Evolutionary conservation across 1,140 invertebrate species (phyloP).

Genomic region (Drosophila ogumai): DNA sequence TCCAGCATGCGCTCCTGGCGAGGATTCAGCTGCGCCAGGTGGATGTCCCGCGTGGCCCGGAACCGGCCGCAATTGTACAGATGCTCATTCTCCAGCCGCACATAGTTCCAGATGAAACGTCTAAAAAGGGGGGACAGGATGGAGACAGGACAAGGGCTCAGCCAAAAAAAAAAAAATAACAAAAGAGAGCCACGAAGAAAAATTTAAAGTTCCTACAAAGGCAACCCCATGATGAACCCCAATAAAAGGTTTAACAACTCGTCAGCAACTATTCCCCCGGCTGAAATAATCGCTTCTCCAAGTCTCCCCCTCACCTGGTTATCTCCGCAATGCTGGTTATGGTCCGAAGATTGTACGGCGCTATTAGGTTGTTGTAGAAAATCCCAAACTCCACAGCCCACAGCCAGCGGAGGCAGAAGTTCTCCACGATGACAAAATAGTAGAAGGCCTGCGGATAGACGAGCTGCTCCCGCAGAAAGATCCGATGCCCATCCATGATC

Average conservation of each 20-base stretch:
- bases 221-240: neutral
- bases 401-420: constrained; percentile 96
- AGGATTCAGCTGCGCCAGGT: constrained; percentile 61
- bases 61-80: constrained; percentile 67
- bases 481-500: constrained; percentile 91
- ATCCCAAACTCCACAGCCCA: constrained; percentile 95
- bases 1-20: constrained; percentile 65
- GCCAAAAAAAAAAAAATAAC: neutral
- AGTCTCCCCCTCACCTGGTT: constrained; percentile 56
- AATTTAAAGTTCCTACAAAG: neutral
- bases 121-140: constrained; percentile 19
- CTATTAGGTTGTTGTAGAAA: constrained; percentile 86
- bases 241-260: too few relatives aligned
- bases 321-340: constrained; percentile 66
- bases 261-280: neutral
- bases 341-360: constrained; percentile 60
- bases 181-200: neutral
- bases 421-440: constrained; percentile 98
- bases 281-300: neutral
- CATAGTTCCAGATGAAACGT: constrained; percentile 80
- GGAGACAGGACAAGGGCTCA: neutral
- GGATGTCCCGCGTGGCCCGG: constrained; percentile 67
- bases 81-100: constrained; percentile 70
- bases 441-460: constrained; percentile 94
- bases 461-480: constrained; percentile 90